A percentile compares a stretch with the other conserved stretches of the same genome.
These are phyloP conservation scores for Drosophila teissieri DNA, from an alignment of 1,140 invertebrate species.

Conservation along the genomic window DNA sequence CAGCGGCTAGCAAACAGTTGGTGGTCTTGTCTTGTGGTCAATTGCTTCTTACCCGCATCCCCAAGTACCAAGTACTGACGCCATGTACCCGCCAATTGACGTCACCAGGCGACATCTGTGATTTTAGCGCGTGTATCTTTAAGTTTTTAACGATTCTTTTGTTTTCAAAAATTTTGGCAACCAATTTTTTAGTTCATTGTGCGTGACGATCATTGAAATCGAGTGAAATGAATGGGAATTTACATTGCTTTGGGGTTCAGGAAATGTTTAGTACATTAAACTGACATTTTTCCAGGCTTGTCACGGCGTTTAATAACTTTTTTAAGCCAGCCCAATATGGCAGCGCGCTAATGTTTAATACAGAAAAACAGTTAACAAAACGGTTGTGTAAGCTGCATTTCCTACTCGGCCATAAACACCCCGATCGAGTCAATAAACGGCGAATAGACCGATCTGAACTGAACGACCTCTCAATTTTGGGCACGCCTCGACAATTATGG, in stretches of 20 bases:
- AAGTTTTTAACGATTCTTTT: conserved; percentile 33
- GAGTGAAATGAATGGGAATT: conserved; percentile 14
- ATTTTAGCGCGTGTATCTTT: conserved; percentile 38
- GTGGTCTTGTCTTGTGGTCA: conserved; percentile 50
- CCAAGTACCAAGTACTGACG: conserved; percentile 39
- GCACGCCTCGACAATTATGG: conserved; percentile 45
- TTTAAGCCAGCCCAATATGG: conserved; percentile 44
- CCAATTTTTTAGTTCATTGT: conserved; percentile 1
- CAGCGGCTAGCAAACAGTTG: conserved; percentile 54
- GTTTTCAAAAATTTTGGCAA: conserved; percentile 22
- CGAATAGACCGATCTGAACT: conserved; percentile 25
- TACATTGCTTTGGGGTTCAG: conserved; percentile 1
- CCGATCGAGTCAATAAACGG: conserved; percentile 46
- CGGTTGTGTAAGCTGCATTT: conserved; percentile 58
- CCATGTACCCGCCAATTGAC: conserved; percentile 43
- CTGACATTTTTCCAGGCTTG: conserved; percentile 43
- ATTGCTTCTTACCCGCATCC: conserved; percentile 28
- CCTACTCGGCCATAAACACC: conserved; percentile 41
- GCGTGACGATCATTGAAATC: conserved; percentile 14
- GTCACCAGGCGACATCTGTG: conserved; percentile 48
- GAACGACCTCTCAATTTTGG: conserved; percentile 54
- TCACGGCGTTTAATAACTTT: conserved; percentile 37
- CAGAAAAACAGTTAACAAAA: conserved; percentile 48
- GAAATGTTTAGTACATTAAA: conserved; percentile 16
- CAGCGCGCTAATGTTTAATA: conserved; percentile 36